phyloP scores from a whole-genome alignment of 2,888 invertebrate genomes.

The Orchestes rusci region DNA sequence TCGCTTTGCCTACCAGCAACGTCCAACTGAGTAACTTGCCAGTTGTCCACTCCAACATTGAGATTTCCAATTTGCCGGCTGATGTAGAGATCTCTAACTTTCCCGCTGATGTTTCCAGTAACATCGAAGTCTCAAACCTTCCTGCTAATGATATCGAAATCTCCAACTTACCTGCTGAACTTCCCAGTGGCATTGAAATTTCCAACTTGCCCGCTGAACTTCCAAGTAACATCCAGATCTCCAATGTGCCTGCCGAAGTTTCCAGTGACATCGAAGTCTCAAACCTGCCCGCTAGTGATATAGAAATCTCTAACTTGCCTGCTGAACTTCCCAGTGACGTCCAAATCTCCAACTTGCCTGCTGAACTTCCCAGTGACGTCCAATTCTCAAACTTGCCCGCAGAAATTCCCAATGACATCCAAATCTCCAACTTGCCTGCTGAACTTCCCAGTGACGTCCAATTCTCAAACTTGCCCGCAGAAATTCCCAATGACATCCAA shows the following conservation, averaged over 20 bases:
- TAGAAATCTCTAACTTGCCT: slow-evolving; percentile 1
- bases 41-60: not conserved
- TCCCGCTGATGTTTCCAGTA: not conserved
- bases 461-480: no score
- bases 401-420: not conserved
- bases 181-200: not conserved
- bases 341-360: slow-evolving; percentile 10
- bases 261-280: slow-evolving; percentile 1
- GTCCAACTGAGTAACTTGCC: slow-evolving; percentile 7
- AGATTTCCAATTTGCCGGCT: slow-evolving; percentile 13
- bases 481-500: no score
- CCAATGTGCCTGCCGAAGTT: slow-evolving; percentile 11
- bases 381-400: slow-evolving; percentile 11
- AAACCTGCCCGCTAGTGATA: slow-evolving; percentile 5
- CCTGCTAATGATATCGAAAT: slow-evolving; percentile 3
- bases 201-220: slow-evolving; percentile 6
- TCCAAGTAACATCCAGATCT: slow-evolving; percentile 1
- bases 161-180: slow-evolving; percentile 3
- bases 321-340: not conserved
- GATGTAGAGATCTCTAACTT: not conserved
- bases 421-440: slow-evolving; percentile 13
- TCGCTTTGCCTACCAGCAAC: slow-evolving; percentile 9
- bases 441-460: slow-evolving; percentile 11
- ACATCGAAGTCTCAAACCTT: slow-evolving; percentile 5
- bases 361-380: slow-evolving; percentile 1